Percentiles rank a stretch among this genome's conserved stretches.
Conservation (phyloP, 2,888 invertebrate species). For the Zeuzera pyrina region DNA sequence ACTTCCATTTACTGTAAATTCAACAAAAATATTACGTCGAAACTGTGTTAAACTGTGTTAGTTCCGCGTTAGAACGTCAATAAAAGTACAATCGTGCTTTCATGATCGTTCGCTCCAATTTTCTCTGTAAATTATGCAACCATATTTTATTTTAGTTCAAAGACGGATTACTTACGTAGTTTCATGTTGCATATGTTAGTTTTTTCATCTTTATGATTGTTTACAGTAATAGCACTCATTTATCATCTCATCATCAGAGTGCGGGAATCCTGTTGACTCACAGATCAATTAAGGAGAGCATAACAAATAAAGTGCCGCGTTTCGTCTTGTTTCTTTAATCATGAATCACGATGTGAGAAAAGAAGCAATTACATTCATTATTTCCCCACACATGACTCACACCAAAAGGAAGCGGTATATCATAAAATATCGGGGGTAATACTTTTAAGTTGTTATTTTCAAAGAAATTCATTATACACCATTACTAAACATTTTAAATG, state of each 20-base stretch:
- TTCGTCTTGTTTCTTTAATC: conserved; percentile 39
- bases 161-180: too few species aligned
- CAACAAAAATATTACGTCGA: conserved; percentile 27
- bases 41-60: conserved; percentile 33
- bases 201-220: too few species aligned
- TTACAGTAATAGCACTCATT: too few species aligned
- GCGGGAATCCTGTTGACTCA: conserved; percentile 29
- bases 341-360: conserved; percentile 70
- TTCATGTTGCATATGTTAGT: too few species aligned
- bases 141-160: too few species aligned
- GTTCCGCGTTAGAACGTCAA: conserved; percentile 35
- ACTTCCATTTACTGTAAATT: conserved; percentile 31
- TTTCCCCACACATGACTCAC: conserved; percentile 37
- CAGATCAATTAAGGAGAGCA: conserved; percentile 50
- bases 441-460: too few species aligned
- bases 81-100: conserved; percentile 11
- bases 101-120: conserved; percentile 18
- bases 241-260: too few species aligned
- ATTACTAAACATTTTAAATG: too few species aligned
- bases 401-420: too few species aligned
- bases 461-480: too few species aligned
- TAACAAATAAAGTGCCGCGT: conserved; percentile 49
- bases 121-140: conserved; percentile 13
- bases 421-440: too few species aligned
- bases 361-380: conserved; percentile 64